Evolutionary conservation across 2,797 vertebrate species (phyloP).

Genomic region (Notoglanidium macrostoma): DNA sequence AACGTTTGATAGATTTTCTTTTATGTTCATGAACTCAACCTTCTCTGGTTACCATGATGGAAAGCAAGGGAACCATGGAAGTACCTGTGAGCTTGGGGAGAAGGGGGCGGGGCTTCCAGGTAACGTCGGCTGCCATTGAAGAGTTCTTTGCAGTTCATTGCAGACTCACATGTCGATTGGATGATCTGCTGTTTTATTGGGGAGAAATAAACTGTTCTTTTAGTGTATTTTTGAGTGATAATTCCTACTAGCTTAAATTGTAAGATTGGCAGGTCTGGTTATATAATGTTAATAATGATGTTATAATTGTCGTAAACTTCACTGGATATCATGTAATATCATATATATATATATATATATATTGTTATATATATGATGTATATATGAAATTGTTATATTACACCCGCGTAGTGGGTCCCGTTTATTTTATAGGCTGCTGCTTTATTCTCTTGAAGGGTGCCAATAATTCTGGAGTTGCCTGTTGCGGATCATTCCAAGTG

Average conservation of each 20-base stretch:
- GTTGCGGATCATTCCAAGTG: neutral
- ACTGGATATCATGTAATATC: neutral
- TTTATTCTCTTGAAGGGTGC: neutral
- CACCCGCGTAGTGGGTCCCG: neutral
- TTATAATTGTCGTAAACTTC: neutral
- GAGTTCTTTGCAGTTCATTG: neutral
- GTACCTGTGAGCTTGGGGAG: neutral
- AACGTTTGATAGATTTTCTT: neutral
- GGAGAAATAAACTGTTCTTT: neutral
- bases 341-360: neutral
- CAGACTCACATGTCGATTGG: neutral
- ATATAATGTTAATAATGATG: neutral
- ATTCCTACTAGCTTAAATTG: neutral
- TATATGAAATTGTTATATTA: neutral
- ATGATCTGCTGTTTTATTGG: neutral
- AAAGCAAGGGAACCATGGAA: neutral
- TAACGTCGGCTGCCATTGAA: neutral
- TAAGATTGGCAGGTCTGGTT: neutral
- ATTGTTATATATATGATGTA: too few species aligned
- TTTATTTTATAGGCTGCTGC: neutral
- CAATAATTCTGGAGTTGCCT: neutral
- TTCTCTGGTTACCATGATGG: too few species aligned
- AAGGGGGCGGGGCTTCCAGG: neutral
- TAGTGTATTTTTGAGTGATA: neutral
- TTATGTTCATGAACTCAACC: neutral